Percentiles rank a stretch among this genome's conserved stretches.
These are phyloP conservation scores for Pristionchus fissidentatus DNA, from an alignment of 2,888 invertebrate genomes.

Conservation along the genomic window DNA sequence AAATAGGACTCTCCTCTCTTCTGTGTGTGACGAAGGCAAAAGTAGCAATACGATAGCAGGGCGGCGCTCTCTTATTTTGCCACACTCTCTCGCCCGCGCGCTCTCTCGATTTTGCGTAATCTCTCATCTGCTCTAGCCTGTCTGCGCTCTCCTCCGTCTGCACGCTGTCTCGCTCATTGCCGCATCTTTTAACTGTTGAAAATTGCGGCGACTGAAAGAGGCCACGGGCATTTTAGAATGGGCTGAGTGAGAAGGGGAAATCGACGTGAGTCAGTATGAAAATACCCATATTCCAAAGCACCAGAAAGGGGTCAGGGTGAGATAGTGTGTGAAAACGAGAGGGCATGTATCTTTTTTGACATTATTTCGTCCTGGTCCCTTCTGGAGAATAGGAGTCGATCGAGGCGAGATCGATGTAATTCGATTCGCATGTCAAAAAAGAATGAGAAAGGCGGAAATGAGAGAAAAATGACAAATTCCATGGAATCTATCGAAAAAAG, in stretches of 20 bases:
- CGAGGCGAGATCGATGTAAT: too few relatives aligned
- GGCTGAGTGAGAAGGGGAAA: background rate
- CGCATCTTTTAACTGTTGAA: slow-evolving; percentile 37
- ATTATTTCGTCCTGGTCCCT: too few relatives aligned
- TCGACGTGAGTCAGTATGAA: too few relatives aligned
- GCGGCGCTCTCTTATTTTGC: slow-evolving; percentile 9
- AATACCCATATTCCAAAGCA: too few relatives aligned
- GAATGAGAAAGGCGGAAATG: too few relatives aligned
- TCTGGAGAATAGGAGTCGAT: too few relatives aligned
- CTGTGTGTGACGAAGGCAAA: slow-evolving; percentile 13
- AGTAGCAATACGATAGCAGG: slow-evolving; percentile 37
- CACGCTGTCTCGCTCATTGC: background rate
- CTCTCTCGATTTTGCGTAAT: background rate
- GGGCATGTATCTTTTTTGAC: too few relatives aligned
- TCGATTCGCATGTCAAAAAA: too few relatives aligned
- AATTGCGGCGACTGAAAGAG: background rate
- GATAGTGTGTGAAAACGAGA: too few relatives aligned
- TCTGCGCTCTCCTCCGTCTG: background rate
- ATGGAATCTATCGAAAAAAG: too few relatives aligned
- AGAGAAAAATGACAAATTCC: too few relatives aligned
- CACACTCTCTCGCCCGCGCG: background rate
- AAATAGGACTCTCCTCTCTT: slow-evolving; percentile 38
- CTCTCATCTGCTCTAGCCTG: background rate
- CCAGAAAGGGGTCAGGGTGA: too few relatives aligned
- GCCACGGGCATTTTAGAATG: background rate